Conservation (phyloP, 1,140 invertebrate species). For the Cotesia vestalis region DNA sequence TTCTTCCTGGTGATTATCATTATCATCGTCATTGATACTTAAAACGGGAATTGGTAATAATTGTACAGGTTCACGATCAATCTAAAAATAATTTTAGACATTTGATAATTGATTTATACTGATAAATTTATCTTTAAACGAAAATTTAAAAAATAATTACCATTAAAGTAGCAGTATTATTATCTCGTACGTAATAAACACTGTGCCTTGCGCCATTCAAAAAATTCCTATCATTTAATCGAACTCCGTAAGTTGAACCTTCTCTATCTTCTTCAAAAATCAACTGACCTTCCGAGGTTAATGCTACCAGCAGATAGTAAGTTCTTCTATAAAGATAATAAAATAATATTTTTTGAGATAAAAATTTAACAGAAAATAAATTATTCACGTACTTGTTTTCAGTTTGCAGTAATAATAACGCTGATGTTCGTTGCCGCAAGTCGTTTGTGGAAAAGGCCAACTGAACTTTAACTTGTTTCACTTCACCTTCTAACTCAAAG, state of each 20-base stretch:
- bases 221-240: conserved; percentile 79
- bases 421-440: conserved; percentile 77
- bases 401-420: conserved; percentile 80
- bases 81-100: conserved; percentile 54
- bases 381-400: conserved; percentile 75
- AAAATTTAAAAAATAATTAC: conserved; percentile 48
- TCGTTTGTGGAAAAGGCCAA: conserved; percentile 84
- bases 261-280: conserved; percentile 87
- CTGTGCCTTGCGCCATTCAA: conserved; percentile 86
- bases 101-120: conserved; percentile 11
- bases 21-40: conserved; percentile 72
- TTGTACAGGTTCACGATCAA: conserved; percentile 79
- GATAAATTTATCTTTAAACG: conserved; percentile 7
- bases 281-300: conserved; percentile 82
- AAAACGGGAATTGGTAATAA: conserved; percentile 73
- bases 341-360: conserved; percentile 1
- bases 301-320: conserved; percentile 82
- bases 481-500: conserved; percentile 75
- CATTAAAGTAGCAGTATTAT: conserved; percentile 74
- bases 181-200: conserved; percentile 81
- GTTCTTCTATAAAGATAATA: conserved; percentile 69
- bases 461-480: conserved; percentile 80
- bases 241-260: conserved; percentile 74
- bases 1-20: conserved; percentile 63
- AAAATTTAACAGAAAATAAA: background rate